Conservation (phyloP, 1,140 invertebrate genomes). For the Drosophila gunungcola region DNA sequence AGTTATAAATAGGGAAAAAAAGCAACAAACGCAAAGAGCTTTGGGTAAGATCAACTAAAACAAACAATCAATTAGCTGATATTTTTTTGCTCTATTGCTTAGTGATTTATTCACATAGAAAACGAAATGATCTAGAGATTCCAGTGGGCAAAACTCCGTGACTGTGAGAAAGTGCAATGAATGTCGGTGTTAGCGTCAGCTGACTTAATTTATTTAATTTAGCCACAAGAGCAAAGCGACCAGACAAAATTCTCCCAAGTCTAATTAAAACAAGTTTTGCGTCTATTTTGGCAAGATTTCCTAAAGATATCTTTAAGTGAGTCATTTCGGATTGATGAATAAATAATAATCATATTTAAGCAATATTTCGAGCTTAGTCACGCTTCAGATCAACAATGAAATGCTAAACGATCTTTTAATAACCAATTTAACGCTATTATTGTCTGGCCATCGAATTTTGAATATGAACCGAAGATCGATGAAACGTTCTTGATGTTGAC, state of each 20-base stretch:
- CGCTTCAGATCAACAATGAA: conserved; percentile 53
- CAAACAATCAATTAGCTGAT: conserved; percentile 30
- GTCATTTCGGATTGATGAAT: conserved; percentile 43
- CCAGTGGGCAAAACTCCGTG: neutral
- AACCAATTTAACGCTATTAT: conserved; percentile 70
- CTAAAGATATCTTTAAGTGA: conserved; percentile 28
- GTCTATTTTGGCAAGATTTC: conserved; percentile 18
- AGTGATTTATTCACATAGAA: conserved; percentile 9
- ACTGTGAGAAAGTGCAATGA: conserved; percentile 62
- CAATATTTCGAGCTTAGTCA: conserved; percentile 50
- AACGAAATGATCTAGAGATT: conserved; percentile 29
- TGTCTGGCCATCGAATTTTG: conserved; percentile 46
- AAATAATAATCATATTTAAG: conserved; percentile 45
- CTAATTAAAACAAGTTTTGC: conserved; percentile 53
- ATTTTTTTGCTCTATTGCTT: conserved; percentile 1
- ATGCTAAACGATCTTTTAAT: conserved; percentile 71
- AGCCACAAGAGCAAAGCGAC: conserved; percentile 11
- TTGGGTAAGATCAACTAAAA: conserved; percentile 18
- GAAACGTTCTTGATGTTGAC: conserved; percentile 68
- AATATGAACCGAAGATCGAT: conserved; percentile 26
- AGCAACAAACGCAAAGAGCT: conserved; percentile 1
- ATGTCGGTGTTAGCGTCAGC: conserved; percentile 25
- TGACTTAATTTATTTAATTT: conserved; percentile 50
- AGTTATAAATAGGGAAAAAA: conserved; percentile 1
- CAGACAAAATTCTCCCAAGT: conserved; percentile 27